phyloP scores from a whole-genome alignment of 2,113 vertebrate species.

The Catharus fuscescens region DNA sequence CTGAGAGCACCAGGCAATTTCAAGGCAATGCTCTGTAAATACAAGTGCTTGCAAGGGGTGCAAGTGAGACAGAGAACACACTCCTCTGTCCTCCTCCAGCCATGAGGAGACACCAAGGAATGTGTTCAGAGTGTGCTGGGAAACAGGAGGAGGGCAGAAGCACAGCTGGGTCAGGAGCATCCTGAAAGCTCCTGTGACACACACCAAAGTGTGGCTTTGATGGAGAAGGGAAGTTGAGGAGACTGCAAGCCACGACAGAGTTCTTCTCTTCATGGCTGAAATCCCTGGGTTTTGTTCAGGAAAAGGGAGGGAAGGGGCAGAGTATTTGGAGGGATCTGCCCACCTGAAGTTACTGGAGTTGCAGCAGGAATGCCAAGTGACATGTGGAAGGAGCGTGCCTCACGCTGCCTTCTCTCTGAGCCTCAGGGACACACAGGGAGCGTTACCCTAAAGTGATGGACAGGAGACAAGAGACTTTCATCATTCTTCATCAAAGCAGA shows the following conservation, averaged over 20 bases:
- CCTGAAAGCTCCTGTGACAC: background rate
- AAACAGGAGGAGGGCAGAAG: background rate
- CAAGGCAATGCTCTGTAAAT: background rate
- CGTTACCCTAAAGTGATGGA: background rate
- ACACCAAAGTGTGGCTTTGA: background rate
- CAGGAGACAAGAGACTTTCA: background rate
- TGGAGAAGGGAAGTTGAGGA: background rate
- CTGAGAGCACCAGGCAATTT: accelerated
- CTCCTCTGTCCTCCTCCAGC: background rate
- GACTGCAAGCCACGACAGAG: background rate
- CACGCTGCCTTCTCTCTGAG: background rate
- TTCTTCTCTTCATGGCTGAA: background rate
- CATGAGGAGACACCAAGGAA: background rate
- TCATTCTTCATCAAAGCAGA: background rate
- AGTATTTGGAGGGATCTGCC: background rate
- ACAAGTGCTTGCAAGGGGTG: background rate
- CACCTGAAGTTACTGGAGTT: background rate
- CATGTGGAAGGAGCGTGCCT: background rate
- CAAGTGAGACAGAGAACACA: background rate
- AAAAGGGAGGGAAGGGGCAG: background rate
- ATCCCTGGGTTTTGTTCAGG: background rate
- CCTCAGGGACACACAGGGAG: background rate
- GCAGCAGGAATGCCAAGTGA: background rate
- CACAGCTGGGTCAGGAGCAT: background rate
- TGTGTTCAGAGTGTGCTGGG: background rate